Evolutionary conservation across 2,797 vertebrate genomes (phyloP).

Genomic region (Lerista edwardsae): DNA sequence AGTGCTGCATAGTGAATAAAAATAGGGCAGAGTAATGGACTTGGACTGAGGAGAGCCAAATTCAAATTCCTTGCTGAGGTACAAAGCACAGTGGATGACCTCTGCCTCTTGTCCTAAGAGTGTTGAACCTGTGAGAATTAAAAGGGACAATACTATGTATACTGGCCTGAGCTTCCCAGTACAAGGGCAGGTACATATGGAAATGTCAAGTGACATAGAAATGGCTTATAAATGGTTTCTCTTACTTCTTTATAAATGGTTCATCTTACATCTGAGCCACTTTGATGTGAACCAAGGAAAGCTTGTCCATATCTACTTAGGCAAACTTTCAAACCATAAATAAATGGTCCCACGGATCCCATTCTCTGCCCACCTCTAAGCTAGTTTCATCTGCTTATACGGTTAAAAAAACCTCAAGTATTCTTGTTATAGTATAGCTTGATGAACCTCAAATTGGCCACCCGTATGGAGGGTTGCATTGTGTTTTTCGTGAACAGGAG

Average conservation of each 20-base stretch:
- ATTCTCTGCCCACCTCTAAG: background rate
- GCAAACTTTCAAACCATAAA: background rate
- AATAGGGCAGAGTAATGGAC: background rate
- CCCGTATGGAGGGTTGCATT: background rate
- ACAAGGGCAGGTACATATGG: too few species aligned
- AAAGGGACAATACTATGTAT: background rate
- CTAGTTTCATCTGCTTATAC: background rate
- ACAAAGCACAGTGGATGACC: background rate
- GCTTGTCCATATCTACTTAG: background rate
- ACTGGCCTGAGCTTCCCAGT: background rate
- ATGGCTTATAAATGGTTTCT: too few species aligned
- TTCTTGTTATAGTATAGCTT: background rate
- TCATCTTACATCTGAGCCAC: too few species aligned
- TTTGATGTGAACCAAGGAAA: too few species aligned
- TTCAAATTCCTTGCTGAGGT: background rate
- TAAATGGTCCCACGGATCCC: background rate
- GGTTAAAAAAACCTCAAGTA: background rate
- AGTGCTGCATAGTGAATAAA: background rate
- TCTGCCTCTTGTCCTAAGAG: background rate
- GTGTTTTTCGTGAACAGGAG: background rate
- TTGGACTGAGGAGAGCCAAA: background rate
- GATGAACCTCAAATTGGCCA: background rate
- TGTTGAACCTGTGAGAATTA: background rate
- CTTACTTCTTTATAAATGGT: too few species aligned
- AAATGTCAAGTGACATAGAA: too few species aligned